Base-by-base conservation (phyloP, 2,797 vertebrate genomes). In the Rhinella marina region DNA sequence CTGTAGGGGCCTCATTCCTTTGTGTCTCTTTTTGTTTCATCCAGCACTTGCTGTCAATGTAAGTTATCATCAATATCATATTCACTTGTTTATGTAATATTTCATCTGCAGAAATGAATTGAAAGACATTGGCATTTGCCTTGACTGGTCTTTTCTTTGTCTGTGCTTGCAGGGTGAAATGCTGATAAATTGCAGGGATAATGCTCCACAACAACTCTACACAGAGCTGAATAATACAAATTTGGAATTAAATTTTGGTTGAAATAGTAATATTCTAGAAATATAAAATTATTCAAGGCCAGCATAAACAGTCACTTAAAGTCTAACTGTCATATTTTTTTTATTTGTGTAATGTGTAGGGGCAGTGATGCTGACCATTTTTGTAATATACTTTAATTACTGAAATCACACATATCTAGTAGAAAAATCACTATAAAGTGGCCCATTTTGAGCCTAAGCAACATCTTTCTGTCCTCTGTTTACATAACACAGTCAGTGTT, bases 51-150 rank as follows among this genome's bases (percentile, higher is more conserved):
- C 78, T 62, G 79, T 64, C 79, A 81, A 6, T 81, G 79, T 81
- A 23, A 1, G 21, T 81, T 62, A 81, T 29, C 79, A 48, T 81
- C 79, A 81, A 48, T n/a, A 62, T 81, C 79, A 41, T 7, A 48
- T 64, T n/a, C 79, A 62, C 79, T 81, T 81, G 79, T 81, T 81
- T 81, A 62, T 64, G 59, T 62, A 48, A 81, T 64, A 13, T 81
- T 64, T 81, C 21, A 81, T 62, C 79, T 13, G 7, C 77, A 81
- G 12, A 32, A 61, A 29, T 27, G 59, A 62, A 64, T 62, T 32
- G 29, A 80, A 62, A 61, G 78, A 80, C 27, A 62, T 61, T 81
- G 79, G 79, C 79, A 81, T 81, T 81, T 64, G 59, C 57, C 57
- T 81, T 48, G 78, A 32, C 57, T 81, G 78, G 57, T 29, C 79